Evolutionary conservation across 2,797 vertebrate genomes (phyloP), one percentile per base, ranked within the genome.

Genomic region (Dermochelys coriacea): DNA sequence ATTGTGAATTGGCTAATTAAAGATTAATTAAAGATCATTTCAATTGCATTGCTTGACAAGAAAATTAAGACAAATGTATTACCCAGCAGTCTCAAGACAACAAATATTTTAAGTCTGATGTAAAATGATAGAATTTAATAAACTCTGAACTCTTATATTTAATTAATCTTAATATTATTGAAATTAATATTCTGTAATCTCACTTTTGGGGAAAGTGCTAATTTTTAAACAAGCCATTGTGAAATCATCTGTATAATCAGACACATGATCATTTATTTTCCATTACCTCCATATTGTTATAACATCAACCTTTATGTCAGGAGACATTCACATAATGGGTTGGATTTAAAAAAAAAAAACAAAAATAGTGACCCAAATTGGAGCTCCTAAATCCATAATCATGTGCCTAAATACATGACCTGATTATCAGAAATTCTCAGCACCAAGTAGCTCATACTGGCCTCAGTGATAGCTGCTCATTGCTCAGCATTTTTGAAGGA

Each of bases 201-300:
- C 80, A 34, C 8, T 71, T 82, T 45, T 54, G 29, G 81, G 3
- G 4, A 49, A 85, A 91, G 55, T 83, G 49, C 16, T 86, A 47
- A 91, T 94, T 86, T 94, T 29, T 34, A 89, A 80, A 94, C 57
- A 45, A 23, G 37, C 18, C 87, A 91, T 57, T 8, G 4, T 80
- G 54, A 45, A 89, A 34, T 50, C 54, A 84, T 11, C 27, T 80
- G 7, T 54, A 31, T 68, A 94, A 81, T 90, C n/a, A 84, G 25
- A 80, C 79, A 71, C 9, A 71, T 23, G n/a, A 21, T 37, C 64
- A 37, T 71, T 37, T 71, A 71, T 31, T 59, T 31, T 59, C 29
- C 57, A 59, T 59, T 27, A 59, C 29, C 29, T 31, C 29, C 57
- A 34, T 59, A 59, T 71, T 37, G 19, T 71, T 71, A 37, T 23